Evolutionary conservation across 2,797 vertebrate genomes (phyloP).

Genomic region (Enoplosus armatus): DNA sequence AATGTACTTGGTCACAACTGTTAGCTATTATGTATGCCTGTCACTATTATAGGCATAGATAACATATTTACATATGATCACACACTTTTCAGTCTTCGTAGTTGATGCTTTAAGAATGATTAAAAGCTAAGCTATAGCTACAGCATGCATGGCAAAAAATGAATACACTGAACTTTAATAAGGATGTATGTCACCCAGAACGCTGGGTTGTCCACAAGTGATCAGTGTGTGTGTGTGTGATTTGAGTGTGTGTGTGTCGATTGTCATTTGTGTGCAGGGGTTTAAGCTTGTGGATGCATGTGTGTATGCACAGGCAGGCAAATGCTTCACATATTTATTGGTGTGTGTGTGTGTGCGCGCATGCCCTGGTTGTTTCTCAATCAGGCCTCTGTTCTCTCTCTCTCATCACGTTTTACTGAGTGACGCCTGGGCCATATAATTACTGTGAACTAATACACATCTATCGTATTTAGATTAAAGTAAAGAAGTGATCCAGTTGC

Average conservation of each 20-base stretch:
- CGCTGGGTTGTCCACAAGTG: background rate
- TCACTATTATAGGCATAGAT: constrained; percentile 38
- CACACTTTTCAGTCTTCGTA: constrained; percentile 5
- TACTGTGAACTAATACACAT: constrained; percentile 29
- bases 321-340: constrained; percentile 21
- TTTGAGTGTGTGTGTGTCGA: background rate
- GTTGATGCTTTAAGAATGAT: constrained; percentile 16
- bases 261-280: constrained; percentile 2
- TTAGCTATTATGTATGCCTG: constrained; percentile 67
- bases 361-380: constrained; percentile 47
- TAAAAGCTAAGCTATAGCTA: background rate
- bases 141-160: constrained; percentile 2
- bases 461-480: constrained; percentile 33
- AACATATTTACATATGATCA: constrained; percentile 20
- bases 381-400: constrained; percentile 51
- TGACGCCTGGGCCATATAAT: constrained; percentile 32
- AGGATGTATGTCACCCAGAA: background rate
- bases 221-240: background rate
- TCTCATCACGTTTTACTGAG: constrained; percentile 21
- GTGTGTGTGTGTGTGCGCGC: background rate
- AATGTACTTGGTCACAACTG: constrained; percentile 70
- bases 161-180: background rate
- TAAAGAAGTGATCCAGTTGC: constrained; percentile 32
- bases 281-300: constrained; percentile 11
- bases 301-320: constrained; percentile 15